phyloP scores from a whole-genome alignment of 1,140 invertebrate species.

The Microplitis demolitor region DNA sequence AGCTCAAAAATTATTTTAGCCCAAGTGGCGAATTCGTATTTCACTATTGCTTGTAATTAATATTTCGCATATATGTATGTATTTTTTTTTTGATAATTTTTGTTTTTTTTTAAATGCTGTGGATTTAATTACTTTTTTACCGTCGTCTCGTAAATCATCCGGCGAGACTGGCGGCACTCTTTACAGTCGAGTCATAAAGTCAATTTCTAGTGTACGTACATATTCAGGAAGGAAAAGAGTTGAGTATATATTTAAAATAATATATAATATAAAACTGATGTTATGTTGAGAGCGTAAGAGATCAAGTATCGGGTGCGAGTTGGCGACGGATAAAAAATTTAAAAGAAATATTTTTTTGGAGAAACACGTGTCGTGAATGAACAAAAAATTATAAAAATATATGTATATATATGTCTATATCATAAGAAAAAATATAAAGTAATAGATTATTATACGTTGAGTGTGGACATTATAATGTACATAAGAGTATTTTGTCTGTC shows the following conservation, averaged over 20 bases:
- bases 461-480: conserved; percentile 4
- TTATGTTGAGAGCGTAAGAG: not conserved
- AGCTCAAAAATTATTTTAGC: not conserved
- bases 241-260: not conserved
- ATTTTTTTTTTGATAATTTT: not conserved
- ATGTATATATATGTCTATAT: not conserved
- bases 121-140: conserved; percentile 59
- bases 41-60: conserved; percentile 48
- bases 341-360: not conserved
- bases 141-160: conserved; percentile 54
- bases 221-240: conserved; percentile 2
- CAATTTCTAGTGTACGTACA: conserved; percentile 32
- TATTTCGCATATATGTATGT: conserved; percentile 25
- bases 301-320: not conserved
- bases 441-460: not conserved
- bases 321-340: conserved; percentile 13
- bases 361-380: conserved; percentile 35
- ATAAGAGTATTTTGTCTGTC: conserved; percentile 37
- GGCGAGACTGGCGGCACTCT: conserved; percentile 32
- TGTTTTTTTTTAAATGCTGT: conserved; percentile 40
- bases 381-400: conserved; percentile 7
- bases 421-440: not conserved
- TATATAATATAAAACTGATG: not conserved
- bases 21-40: conserved; percentile 29
- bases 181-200: conserved; percentile 51